These are phyloP conservation scores for Benitochromis conjunctus DNA, from an alignment of 2,113 vertebrate species.

Conservation along the genomic window DNA sequence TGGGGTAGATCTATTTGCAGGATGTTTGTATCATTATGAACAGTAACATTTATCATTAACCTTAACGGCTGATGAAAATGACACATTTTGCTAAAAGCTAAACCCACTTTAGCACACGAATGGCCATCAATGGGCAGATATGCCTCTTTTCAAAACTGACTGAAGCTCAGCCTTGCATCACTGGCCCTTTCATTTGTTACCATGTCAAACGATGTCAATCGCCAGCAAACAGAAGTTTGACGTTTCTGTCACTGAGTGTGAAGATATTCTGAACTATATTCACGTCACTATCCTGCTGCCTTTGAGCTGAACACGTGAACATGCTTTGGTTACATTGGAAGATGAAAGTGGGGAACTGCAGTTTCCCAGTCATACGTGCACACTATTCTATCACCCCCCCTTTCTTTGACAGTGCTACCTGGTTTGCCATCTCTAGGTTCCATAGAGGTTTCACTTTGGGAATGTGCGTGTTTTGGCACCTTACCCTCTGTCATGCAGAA, in stretches of 20 bases:
- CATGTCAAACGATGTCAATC: no score
- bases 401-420: not conserved
- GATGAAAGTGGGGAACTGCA: slow-evolving; percentile 27
- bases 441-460: not conserved
- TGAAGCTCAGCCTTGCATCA: no score
- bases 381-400: not conserved
- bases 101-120: no score
- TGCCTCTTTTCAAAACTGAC: no score
- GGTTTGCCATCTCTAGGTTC: not conserved
- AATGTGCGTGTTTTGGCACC: not conserved
- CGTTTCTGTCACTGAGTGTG: not conserved
- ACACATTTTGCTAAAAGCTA: no score
- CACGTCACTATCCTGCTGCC: not conserved
- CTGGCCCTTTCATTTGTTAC: not conserved
- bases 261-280: not conserved
- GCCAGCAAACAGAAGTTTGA: no score
- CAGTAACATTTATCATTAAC: no score
- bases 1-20: no score
- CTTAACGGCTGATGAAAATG: no score
- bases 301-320: not conserved
- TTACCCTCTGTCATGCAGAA: slow-evolving; percentile 99
- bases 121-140: no score
- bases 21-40: no score
- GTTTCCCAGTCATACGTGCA: not conserved
- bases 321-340: slow-evolving; percentile 1